phyloP scores from a whole-genome alignment of 2,113 vertebrate species.

The Limanda limanda region DNA sequence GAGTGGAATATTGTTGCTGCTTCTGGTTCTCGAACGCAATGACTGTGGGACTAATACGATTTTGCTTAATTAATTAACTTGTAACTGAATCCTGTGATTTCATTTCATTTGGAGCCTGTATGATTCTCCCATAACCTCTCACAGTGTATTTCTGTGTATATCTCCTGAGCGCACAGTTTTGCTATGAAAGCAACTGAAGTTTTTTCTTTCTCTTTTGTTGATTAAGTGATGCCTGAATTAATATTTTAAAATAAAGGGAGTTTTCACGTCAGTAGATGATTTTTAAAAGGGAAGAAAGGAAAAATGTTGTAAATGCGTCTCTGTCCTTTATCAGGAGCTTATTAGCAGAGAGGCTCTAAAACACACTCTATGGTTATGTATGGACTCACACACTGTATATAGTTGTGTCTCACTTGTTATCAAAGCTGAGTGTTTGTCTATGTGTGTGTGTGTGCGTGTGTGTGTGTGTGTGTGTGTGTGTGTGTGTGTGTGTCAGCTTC shows the following conservation, averaged over 20 bases:
- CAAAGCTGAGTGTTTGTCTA: not conserved
- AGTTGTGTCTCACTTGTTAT: not conserved
- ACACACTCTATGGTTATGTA: too few relatives aligned
- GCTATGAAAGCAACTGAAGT: too few relatives aligned
- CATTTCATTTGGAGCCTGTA: not conserved
- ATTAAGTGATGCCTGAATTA: not conserved
- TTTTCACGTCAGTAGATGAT: not conserved
- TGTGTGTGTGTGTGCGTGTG: too few relatives aligned
- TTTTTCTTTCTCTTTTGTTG: not conserved
- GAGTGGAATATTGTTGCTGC: conserved; percentile 19
- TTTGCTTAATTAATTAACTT: conserved; percentile 1
- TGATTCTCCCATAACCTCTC: too few relatives aligned
- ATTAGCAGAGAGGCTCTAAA: too few relatives aligned
- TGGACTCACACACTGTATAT: not conserved
- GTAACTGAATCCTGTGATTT: conserved; percentile 3
- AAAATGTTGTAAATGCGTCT: not conserved
- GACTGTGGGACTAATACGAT: conserved; percentile 10
- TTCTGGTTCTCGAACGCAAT: not conserved
- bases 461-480: too few relatives aligned
- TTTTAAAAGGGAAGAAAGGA: not conserved
- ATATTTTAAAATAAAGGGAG: not conserved
- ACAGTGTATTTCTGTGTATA: too few relatives aligned
- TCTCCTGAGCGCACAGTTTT: too few relatives aligned
- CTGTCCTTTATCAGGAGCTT: not conserved
- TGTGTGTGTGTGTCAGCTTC: conserved; percentile 6